phyloP scores from a whole-genome alignment of 1,140 invertebrate species.

The Drosophila oshimai region DNA sequence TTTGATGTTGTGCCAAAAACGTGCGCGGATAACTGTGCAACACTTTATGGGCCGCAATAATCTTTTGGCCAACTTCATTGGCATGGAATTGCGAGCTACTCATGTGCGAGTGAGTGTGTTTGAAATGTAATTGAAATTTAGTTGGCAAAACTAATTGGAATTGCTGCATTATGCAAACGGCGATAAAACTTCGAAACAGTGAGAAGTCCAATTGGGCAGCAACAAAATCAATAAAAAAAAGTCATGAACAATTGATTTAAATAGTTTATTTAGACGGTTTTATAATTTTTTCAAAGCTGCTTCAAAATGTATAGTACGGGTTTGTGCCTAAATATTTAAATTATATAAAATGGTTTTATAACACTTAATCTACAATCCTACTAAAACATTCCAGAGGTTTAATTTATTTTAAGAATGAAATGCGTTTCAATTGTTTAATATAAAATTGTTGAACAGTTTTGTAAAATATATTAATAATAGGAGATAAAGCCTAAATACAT shows the following conservation, averaged over 20 bases:
- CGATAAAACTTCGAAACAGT: conserved; percentile 21
- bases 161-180: conserved; percentile 69
- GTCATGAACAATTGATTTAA: background rate
- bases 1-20: conserved; percentile 5
- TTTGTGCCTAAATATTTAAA: too few species aligned
- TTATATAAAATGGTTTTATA: too few species aligned
- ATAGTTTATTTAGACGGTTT: background rate
- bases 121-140: conserved; percentile 75
- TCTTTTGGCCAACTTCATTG: conserved; percentile 33
- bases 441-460: too few species aligned
- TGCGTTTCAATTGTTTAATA: too few species aligned
- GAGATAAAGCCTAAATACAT: too few species aligned
- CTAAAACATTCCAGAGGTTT: too few species aligned
- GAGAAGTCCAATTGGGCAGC: background rate
- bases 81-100: conserved; percentile 1
- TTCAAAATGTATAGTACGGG: too few species aligned
- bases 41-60: conserved; percentile 43
- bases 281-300: background rate
- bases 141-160: conserved; percentile 70
- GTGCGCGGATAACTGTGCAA: conserved; percentile 43
- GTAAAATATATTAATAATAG: too few species aligned
- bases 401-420: too few species aligned
- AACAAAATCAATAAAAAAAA: background rate
- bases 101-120: conserved; percentile 14
- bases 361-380: too few species aligned